These are phyloP conservation scores for Hephaestus fuliginosus DNA, from an alignment of 2,797 vertebrate genomes.

Conservation along the genomic window DNA sequence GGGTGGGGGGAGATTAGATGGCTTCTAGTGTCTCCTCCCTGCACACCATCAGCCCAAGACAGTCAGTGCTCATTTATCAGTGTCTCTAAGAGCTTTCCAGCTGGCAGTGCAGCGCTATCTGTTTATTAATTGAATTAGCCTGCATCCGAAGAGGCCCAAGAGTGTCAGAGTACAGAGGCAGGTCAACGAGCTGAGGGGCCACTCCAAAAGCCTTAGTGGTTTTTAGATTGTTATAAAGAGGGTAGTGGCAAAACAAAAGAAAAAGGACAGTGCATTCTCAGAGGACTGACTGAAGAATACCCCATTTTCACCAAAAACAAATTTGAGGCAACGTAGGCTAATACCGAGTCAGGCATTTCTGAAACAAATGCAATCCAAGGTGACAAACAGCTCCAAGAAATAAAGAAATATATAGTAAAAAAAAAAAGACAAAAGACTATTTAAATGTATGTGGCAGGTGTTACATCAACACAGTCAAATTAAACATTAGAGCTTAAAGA, in stretches of 20 bases:
- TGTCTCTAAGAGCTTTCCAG: constrained; percentile 87
- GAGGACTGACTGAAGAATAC: not conserved
- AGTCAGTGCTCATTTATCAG: constrained; percentile 89
- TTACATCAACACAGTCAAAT: not conserved
- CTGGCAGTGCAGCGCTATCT: constrained; percentile 86
- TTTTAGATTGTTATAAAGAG: constrained; percentile 42
- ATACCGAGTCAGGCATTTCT: constrained; percentile 4
- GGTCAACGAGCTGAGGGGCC: constrained; percentile 64
- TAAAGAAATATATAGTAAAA: constrained; percentile 7
- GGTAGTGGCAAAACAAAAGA: constrained; percentile 15
- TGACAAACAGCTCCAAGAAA: constrained; percentile 13
- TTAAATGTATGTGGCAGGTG: not conserved
- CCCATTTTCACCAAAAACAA: not conserved
- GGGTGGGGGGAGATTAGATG: constrained; percentile 66
- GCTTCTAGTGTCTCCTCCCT: constrained; percentile 77
- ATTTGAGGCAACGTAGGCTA: not conserved
- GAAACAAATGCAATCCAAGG: not conserved
- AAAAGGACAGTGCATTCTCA: not conserved
- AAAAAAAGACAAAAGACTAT: constrained; percentile 1
- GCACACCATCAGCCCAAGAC: constrained; percentile 73
- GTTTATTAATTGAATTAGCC: constrained; percentile 93
- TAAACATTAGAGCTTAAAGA: not conserved
- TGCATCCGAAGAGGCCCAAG: constrained; percentile 79
- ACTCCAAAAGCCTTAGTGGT: constrained; percentile 4
- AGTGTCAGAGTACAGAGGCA: constrained; percentile 76